phyloP scores from a whole-genome alignment of 1,140 invertebrate species.

The Aphaenogaster floridana region DNA sequence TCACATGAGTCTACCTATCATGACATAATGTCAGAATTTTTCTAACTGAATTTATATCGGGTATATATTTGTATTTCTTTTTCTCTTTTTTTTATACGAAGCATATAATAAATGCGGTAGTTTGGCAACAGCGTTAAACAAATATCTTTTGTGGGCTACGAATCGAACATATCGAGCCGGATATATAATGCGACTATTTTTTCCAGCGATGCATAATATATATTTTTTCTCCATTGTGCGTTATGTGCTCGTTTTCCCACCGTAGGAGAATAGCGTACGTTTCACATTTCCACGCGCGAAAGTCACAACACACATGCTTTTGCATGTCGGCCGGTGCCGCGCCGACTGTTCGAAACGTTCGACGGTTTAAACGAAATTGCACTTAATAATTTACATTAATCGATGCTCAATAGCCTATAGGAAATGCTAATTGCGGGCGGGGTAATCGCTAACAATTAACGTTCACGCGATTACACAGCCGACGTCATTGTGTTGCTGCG shows the following conservation, averaged over 20 bases:
- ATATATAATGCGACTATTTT: slow-evolving; percentile 53
- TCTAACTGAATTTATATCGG: not conserved
- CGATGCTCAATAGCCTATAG: slow-evolving; percentile 73
- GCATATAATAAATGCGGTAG: slow-evolving; percentile 23
- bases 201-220: slow-evolving; percentile 41
- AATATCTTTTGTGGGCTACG: slow-evolving; percentile 40
- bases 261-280: not conserved
- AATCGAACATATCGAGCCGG: slow-evolving; percentile 42
- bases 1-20: too few relatives aligned
- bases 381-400: slow-evolving; percentile 74
- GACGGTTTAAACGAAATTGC: slow-evolving; percentile 68
- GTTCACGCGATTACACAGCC: slow-evolving; percentile 68
- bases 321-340: not conserved
- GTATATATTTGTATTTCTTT: not conserved
- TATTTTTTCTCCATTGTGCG: slow-evolving; percentile 43
- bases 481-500: slow-evolving; percentile 63
- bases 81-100: not conserved
- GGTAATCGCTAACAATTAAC: slow-evolving; percentile 73
- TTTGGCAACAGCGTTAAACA: slow-evolving; percentile 11
- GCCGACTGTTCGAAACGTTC: slow-evolving; percentile 43
- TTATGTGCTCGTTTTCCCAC: not conserved
- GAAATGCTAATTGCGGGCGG: slow-evolving; percentile 72
- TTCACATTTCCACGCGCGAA: slow-evolving; percentile 5
- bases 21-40: not conserved
- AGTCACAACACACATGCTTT: slow-evolving; percentile 4